A percentile compares a stretch with the other conserved stretches of the same genome.
Conservation (phyloP, 2,113 vertebrate genomes). For the Phodopus roborovskii region DNA sequence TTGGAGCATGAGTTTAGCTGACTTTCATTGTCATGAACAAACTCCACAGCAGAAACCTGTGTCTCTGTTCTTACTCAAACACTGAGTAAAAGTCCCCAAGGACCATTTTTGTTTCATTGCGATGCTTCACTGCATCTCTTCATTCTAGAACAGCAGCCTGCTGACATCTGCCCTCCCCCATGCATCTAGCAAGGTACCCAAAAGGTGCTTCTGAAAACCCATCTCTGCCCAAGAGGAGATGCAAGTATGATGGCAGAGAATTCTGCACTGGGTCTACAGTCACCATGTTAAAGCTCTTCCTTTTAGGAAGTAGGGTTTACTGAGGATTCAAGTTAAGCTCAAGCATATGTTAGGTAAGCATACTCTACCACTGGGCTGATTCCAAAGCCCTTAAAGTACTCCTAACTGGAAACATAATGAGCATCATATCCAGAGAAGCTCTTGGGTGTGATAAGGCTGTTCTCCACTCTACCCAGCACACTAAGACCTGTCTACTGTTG, state of each 20-base stretch:
- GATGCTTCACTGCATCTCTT: neutral
- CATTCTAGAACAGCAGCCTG: neutral
- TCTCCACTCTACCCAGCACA: neutral
- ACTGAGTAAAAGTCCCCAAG: neutral
- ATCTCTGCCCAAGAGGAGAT: neutral
- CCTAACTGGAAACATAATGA: slow-evolving; percentile 19
- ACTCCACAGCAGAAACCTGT: neutral
- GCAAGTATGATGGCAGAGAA: rapidly evolving
- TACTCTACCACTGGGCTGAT: neutral
- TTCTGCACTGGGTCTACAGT: neutral
- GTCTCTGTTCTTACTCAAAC: neutral
- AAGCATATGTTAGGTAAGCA: neutral
- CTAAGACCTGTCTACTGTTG: neutral
- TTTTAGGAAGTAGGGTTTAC: neutral
- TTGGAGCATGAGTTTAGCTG: neutral
- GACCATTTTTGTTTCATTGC: neutral
- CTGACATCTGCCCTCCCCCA: neutral
- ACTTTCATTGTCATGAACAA: neutral
- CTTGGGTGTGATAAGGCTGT: neutral
- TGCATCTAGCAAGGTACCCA: neutral
- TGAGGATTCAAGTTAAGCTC: neutral
- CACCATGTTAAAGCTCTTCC: neutral
- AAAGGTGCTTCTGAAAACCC: neutral
- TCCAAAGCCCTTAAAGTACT: neutral
- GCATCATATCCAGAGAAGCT: neutral